Evolutionary conservation across 2,113 vertebrate species (phyloP), one percentile per base, ranked within the genome.

Genomic region (Zapornia atra): DNA sequence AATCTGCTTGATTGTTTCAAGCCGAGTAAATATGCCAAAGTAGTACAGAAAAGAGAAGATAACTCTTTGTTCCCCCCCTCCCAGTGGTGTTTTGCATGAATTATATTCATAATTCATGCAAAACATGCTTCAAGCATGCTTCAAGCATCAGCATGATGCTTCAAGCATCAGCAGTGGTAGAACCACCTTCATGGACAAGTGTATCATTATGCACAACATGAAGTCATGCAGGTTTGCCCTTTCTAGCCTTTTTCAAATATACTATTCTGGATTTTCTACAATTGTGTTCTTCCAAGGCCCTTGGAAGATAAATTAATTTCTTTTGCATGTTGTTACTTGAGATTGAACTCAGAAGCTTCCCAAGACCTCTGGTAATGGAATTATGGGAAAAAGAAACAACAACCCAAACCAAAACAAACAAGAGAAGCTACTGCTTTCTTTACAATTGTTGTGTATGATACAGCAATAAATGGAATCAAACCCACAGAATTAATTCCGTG

Each of bases 1-100:
- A 68, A 84, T 68, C 31, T 80, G n/a, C 59, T 77, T 81, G 63
- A 80, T 88, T 90, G 31, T 92, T 79, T 94, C 53, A 82, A 91
- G 36, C 3, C 44, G 57, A 65, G 28, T 53, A 76, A 94, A 85
- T 40, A 76, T 11, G 48, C 38, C 25, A 31, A 86, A 79, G 38
- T 21, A 82, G 34, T 53, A 85, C 31, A 82, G 61, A 82, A 72
- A 63, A 81, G 13, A 51, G 44, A 69, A 70, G 63, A 40, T 2
- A 31, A 11, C 10, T 26, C 6, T 60, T 77, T 68, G 51, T 7
- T 42, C 15, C 15, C 22, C 22, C 5, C 3, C 12, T 80, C 24
- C 38, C 9, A 5, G 26, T 15, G 10, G 4, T 22, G 11, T 79
- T 94, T 90, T 77, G 9, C 11, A 26, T 31, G 46, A 60, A 29